Conservation (phyloP, 2,888 invertebrate species). For the Drosophila pseudotakahashii region DNA sequence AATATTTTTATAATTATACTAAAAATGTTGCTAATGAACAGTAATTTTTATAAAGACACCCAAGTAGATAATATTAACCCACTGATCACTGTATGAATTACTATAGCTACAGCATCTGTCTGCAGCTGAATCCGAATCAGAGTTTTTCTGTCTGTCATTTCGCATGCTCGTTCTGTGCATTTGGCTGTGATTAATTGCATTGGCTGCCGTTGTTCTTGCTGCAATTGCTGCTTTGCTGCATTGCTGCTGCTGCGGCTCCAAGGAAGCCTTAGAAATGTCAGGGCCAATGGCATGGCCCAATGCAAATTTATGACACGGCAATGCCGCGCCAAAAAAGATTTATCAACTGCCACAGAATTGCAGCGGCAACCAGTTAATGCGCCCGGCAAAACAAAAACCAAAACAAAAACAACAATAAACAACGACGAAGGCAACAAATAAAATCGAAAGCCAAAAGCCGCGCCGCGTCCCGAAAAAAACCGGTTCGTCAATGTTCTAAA, state of each 20-base stretch:
- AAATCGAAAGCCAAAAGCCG: constrained; percentile 72
- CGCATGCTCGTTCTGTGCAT: constrained; percentile 77
- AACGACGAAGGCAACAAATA: constrained; percentile 70
- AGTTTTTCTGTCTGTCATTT: constrained; percentile 65
- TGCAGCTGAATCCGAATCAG: constrained; percentile 24
- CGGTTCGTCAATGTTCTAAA: constrained; percentile 77
- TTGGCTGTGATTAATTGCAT: constrained; percentile 80
- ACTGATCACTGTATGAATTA: constrained; percentile 45
- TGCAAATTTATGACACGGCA: constrained; percentile 78
- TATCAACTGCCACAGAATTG: constrained; percentile 68
- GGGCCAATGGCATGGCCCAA: constrained; percentile 76
- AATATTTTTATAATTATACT: too few species aligned
- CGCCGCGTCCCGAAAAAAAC: constrained; percentile 74
- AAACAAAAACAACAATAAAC: too few species aligned
- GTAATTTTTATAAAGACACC: too few species aligned
- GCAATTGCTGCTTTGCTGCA: background rate
- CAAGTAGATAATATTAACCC: background rate
- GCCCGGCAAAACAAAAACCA: constrained; percentile 45
- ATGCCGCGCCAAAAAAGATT: constrained; percentile 66
- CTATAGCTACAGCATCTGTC: constrained; percentile 57
- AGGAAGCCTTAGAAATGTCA: constrained; percentile 80
- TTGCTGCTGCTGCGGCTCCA: constrained; percentile 32
- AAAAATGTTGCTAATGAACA: background rate
- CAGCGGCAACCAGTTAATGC: constrained; percentile 68
- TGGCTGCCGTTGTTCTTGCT: constrained; percentile 58